Evolutionary conservation across 2,113 vertebrate species (phyloP), one percentile per base, ranked within the genome.

Genomic region (Scalopus aquaticus): DNA sequence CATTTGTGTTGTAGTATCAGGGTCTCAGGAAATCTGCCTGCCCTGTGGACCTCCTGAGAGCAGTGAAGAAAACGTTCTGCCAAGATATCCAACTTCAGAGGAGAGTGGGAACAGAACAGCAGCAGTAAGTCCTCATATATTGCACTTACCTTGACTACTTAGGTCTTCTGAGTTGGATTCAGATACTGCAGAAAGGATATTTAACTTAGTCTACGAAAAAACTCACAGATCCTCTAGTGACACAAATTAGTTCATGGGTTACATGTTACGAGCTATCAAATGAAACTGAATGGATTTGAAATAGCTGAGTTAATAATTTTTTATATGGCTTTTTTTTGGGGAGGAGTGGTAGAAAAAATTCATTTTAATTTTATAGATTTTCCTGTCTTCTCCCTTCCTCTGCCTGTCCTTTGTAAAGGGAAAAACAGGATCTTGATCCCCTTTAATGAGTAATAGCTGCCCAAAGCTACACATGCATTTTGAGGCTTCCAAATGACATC

Each of bases 391-490:
- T 90, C 49, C 67, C 56, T 96, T 95, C 82, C 74, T 90, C 82
- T 90, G 76, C 58, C 42, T 90, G 69, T 64, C 24, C 64, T 96
- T 79, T 91, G 76, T 90, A 92, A 95, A 93, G 60, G 26, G 79
- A 56, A 94, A 97, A 96, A 91, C 82, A 95, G 93, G 93, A 95
- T 95, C 70, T 96, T 22, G 35, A 84, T 79, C 39, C 17, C 81
- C 10, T 81, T 78, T 77, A 83, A 64, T 84, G 92, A 97, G 46
- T 83, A 92, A 86, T 79, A 95, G 91, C 64, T 93, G 74, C 79
- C 82, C 78, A 93, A 37, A 95, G 86, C 39, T 70, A 56, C 16
- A 30, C 0, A 10, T 82, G 65, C 74, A 6, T 72, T 86, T 83
- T 54, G 39, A 64, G 69, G 62, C 37, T 77, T 93, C 72, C 42